These are phyloP conservation scores for Ovis canadensis DNA, from an alignment of 2,113 vertebrate species.

Conservation along the genomic window DNA sequence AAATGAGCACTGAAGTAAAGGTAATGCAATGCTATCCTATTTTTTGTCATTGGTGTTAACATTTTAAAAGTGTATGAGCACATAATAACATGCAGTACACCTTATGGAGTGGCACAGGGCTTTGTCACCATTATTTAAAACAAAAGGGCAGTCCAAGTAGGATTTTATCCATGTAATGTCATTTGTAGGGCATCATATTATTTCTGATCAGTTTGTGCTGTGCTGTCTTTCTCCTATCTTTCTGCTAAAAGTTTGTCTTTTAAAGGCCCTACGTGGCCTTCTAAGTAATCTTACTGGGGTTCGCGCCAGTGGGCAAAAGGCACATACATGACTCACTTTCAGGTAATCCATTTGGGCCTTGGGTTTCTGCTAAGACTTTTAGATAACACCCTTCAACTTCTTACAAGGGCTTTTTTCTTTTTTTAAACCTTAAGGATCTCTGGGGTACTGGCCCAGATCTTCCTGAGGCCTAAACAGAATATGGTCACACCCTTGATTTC, in stretches of 20 bases:
- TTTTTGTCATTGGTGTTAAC: background rate
- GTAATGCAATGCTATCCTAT: background rate
- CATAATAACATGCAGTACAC: background rate
- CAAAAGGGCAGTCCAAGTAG: background rate
- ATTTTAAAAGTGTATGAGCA: background rate
- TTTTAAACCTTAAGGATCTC: background rate
- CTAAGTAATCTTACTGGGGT: background rate
- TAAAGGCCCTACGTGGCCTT: background rate
- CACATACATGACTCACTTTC: background rate
- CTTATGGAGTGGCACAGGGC: background rate
- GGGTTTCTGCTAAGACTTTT: background rate
- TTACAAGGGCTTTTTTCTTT: background rate
- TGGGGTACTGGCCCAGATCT: background rate
- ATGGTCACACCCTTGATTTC: background rate
- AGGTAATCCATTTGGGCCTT: background rate
- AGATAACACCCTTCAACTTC: background rate
- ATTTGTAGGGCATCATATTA: background rate
- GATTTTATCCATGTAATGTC: background rate
- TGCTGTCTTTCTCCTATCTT: background rate
- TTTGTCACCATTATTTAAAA: background rate
- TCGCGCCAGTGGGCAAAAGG: background rate
- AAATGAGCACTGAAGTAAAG: background rate
- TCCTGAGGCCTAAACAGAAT: background rate
- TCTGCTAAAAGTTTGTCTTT: background rate
- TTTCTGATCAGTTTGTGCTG: background rate